Percentiles rank a stretch among this genome's conserved stretches.
Conservation (phyloP, 2,797 vertebrate species). For the Oryzias dopingdopingensis region DNA sequence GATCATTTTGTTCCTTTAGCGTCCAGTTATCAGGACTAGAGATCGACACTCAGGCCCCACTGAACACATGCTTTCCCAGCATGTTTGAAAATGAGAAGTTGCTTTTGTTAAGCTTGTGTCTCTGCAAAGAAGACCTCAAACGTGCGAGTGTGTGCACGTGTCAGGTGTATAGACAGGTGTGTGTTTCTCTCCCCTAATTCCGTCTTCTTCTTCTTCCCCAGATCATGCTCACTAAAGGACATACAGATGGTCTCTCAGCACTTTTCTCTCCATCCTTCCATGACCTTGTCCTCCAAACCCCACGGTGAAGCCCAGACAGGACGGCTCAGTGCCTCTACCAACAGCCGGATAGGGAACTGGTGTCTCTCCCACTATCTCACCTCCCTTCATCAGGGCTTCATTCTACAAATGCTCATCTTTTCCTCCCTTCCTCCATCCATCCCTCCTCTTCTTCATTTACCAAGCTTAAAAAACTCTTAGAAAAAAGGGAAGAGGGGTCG, state of each 20-base stretch:
- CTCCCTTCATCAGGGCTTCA: slow-evolving; percentile 54
- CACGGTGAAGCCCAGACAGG: slow-evolving; percentile 72
- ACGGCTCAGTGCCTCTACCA: slow-evolving; percentile 76
- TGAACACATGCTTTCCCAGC: slow-evolving; percentile 69
- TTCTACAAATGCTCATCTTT: slow-evolving; percentile 52
- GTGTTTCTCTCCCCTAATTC: neutral
- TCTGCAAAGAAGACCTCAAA: slow-evolving; percentile 63
- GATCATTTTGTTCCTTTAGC: slow-evolving; percentile 67
- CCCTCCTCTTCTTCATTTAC: slow-evolving; percentile 78
- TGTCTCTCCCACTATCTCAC: slow-evolving; percentile 54
- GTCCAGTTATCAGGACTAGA: slow-evolving; percentile 58
- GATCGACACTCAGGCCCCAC: slow-evolving; percentile 39
- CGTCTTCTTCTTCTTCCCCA: slow-evolving; percentile 36
- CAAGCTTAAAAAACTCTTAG: slow-evolving; percentile 83
- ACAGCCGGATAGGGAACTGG: slow-evolving; percentile 64
- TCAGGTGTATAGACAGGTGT: slow-evolving; percentile 38
- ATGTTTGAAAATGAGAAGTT: slow-evolving; percentile 79
- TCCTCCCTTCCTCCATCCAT: slow-evolving; percentile 30
- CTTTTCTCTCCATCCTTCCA: slow-evolving; percentile 40
- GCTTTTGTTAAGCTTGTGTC: slow-evolving; percentile 78
- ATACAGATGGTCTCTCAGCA: slow-evolving; percentile 58
- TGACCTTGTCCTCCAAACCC: slow-evolving; percentile 53
- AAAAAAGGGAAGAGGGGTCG: slow-evolving; percentile 77
- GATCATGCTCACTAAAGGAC: slow-evolving; percentile 48
- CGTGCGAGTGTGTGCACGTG: slow-evolving; percentile 22